phyloP scores from a whole-genome alignment of 1,140 invertebrate genomes.

The Temnothorax nylanderi region DNA sequence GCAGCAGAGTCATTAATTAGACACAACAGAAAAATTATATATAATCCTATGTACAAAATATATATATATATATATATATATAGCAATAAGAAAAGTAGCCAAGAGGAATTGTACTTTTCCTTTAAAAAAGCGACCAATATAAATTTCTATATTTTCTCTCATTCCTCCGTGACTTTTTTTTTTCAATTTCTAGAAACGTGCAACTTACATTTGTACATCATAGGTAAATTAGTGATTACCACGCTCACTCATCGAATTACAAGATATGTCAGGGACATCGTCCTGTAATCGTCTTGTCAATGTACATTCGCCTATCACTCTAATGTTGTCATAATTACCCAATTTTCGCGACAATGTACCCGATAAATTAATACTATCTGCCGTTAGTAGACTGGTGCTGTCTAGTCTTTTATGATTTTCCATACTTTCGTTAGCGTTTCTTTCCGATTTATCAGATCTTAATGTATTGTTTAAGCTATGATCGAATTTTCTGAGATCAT shows the following conservation, averaged over 20 bases:
- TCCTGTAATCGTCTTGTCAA: conserved; percentile 77
- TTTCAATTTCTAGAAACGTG: conserved; percentile 61
- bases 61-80: neutral
- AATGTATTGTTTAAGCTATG: conserved; percentile 80
- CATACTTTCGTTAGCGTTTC: conserved; percentile 79
- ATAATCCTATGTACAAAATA: conserved; percentile 33
- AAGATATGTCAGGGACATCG: conserved; percentile 78
- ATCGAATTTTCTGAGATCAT: conserved; percentile 82
- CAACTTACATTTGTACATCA: conserved; percentile 54
- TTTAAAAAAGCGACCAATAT: conserved; percentile 3
- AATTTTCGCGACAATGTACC: conserved; percentile 78
- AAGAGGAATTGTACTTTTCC: neutral
- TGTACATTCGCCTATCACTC: conserved; percentile 76
- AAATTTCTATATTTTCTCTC: conserved; percentile 3
- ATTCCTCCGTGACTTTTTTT: conserved; percentile 2
- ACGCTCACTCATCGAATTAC: conserved; percentile 77
- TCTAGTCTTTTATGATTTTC: conserved; percentile 77
- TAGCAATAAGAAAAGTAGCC: conserved; percentile 13
- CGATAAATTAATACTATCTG: conserved; percentile 77
- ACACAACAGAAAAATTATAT: conserved; percentile 32
- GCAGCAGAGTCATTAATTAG: conserved; percentile 59
- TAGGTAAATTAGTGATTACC: conserved; percentile 74
- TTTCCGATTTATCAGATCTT: conserved; percentile 80
- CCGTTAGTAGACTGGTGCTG: conserved; percentile 67
- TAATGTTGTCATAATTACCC: conserved; percentile 80